These are phyloP conservation scores for Drosophila prosaltans DNA, from an alignment of 1,140 invertebrate species.

Conservation along the genomic window DNA sequence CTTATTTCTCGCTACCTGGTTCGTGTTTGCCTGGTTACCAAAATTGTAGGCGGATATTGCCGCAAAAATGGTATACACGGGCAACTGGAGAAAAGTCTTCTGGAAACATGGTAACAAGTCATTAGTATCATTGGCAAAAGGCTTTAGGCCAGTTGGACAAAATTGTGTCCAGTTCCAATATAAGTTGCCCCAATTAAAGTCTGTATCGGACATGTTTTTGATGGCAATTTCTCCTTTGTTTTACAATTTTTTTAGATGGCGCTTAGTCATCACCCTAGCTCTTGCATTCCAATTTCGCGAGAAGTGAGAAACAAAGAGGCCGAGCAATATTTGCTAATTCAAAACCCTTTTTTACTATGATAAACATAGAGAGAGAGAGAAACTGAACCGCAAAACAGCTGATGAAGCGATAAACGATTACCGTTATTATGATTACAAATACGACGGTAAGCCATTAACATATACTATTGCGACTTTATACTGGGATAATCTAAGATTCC, in stretches of 20 bases:
- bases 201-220: constrained; percentile 36
- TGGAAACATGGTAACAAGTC: constrained; percentile 93
- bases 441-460: no score
- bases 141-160: constrained; percentile 87
- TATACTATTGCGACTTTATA: no score
- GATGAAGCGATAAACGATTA: background rate
- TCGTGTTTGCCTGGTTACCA: constrained; percentile 85
- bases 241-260: constrained; percentile 15
- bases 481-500: no score
- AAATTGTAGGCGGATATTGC: constrained; percentile 90
- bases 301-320: constrained; percentile 19
- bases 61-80: constrained; percentile 88
- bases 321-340: background rate
- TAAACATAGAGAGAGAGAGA: constrained; percentile 22
- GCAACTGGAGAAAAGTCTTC: constrained; percentile 89
- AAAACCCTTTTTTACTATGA: constrained; percentile 40
- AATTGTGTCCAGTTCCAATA: constrained; percentile 89
- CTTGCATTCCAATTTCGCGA: constrained; percentile 23
- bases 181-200: constrained; percentile 60
- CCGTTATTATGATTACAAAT: no score
- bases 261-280: constrained; percentile 45
- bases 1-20: constrained; percentile 85
- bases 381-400: constrained; percentile 4
- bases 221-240: constrained; percentile 13
- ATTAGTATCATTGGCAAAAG: constrained; percentile 87